Evolutionary conservation across 2,113 vertebrate genomes (phyloP), one percentile per base, ranked within the genome.

Genomic region (Odontesthes bonariensis): DNA sequence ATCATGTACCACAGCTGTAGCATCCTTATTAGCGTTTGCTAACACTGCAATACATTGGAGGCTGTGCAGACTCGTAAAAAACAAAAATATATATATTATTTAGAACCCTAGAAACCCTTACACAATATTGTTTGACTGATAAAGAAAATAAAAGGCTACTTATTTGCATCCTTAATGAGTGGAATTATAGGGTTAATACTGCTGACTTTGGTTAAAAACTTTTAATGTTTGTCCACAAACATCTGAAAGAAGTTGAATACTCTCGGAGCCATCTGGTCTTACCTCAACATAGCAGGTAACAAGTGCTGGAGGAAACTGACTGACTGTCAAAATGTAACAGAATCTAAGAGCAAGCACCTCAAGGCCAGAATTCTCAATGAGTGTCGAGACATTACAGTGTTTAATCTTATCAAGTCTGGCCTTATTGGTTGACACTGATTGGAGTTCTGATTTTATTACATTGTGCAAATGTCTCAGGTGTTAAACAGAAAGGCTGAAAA

Each of bases 41-140:
- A 69, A 73, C 57, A 55, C 53, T 73, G 47, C 35, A 57, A 78
- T 72, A 63, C 67, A 56, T 33, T 57, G 38, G 69, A n/a, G 19
- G 32, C 52, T 44, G 46, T 33, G 27, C 27, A 3, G 27, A 27
- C 27, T 27, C 27, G 3, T 27, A 57, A 68, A 60, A 53, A 79
- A 35, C 68, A 47, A 19, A 6, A 40, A 0, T 6, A 12, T 8
- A 42, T 17, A 22, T 5, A 0, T 57, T 56, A 2, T 49, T 20
- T 51, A 19, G 44, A 68, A 44, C 46, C 6, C 1, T 49, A 3
- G 1, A n/a, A n/a, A 19, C 19, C 14, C 8, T 19, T 17, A n/a
- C 16, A 49, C 5, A 46, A 17, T 46, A 46, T 46, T 17, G 14
- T 46, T 2, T 16, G 16, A 46, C 16, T 16, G 16, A 46, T 5